Evolutionary conservation across 2,113 vertebrate genomes (phyloP).

Genomic region (Epinephelus moara): DNA sequence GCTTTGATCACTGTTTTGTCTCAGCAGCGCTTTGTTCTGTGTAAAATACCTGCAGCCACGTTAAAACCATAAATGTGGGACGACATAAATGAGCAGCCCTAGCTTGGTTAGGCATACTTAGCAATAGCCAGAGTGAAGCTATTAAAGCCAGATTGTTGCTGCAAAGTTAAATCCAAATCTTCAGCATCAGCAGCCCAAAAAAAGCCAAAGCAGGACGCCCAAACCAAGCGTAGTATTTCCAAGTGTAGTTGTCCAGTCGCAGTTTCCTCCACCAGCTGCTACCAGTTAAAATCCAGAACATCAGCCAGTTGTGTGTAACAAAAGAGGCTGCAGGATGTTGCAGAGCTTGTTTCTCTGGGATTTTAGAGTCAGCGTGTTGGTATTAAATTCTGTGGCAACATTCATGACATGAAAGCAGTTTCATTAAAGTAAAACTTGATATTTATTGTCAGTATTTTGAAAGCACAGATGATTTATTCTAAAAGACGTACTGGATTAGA

Average conservation of each 20-base stretch:
- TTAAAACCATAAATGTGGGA: background rate
- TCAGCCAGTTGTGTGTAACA: background rate
- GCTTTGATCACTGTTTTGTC: slow-evolving; percentile 31
- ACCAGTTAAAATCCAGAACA: background rate
- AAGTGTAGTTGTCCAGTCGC: background rate
- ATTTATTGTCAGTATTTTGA: background rate
- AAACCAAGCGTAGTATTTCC: background rate
- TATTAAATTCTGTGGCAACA: background rate
- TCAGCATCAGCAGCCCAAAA: background rate
- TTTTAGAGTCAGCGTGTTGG: background rate
- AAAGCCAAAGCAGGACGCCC: background rate
- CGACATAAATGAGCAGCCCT: background rate
- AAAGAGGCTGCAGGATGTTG: background rate
- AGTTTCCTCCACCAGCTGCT: background rate
- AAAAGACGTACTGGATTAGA: background rate
- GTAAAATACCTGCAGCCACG: background rate
- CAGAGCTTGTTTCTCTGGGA: background rate
- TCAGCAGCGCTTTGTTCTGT: slow-evolving; percentile 6
- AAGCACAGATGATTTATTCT: background rate
- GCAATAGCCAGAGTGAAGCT: background rate
- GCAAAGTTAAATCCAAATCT: background rate
- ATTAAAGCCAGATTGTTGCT: slow-evolving; percentile 2
- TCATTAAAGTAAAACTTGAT: background rate
- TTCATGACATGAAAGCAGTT: background rate
- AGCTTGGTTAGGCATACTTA: background rate